These are phyloP conservation scores for Isotomurus palustris DNA, from an alignment of 2,888 invertebrate genomes.

Conservation along the genomic window DNA sequence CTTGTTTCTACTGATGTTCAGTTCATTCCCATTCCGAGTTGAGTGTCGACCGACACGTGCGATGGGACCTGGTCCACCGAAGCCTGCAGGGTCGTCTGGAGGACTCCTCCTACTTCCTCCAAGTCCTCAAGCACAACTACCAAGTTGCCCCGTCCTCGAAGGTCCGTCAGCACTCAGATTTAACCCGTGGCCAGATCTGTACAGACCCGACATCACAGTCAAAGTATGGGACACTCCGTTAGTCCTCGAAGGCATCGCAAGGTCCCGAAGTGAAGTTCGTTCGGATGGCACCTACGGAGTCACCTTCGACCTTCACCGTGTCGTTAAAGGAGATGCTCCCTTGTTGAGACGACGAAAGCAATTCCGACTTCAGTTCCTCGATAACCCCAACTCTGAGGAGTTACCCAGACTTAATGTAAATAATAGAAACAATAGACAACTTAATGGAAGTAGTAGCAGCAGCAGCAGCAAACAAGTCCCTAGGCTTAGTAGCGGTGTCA, in stretches of 20 bases:
- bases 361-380: slow-evolving; percentile 47
- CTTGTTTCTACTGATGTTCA: slow-evolving; percentile 45
- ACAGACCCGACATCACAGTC: slow-evolving; percentile 23
- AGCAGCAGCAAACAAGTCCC: not conserved
- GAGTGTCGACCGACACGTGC: slow-evolving; percentile 44
- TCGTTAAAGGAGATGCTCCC: slow-evolving; percentile 45
- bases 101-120: not conserved
- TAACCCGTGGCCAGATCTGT: slow-evolving; percentile 39
- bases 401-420: slow-evolving; percentile 22
- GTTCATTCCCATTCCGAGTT: slow-evolving; percentile 45
- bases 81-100: not conserved
- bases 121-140: not conserved
- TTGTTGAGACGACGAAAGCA: slow-evolving; percentile 43
- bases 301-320: slow-evolving; percentile 45
- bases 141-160: slow-evolving; percentile 41
- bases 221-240: slow-evolving; percentile 45
- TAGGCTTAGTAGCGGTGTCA: slow-evolving; percentile 1
- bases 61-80: slow-evolving; percentile 41
- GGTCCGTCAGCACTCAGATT: slow-evolving; percentile 27
- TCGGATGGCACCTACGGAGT: slow-evolving; percentile 45
- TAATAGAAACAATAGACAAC: slow-evolving; percentile 16
- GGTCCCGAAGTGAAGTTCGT: slow-evolving; percentile 45
- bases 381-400: slow-evolving; percentile 31
- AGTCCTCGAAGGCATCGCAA: slow-evolving; percentile 44
- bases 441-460: slow-evolving; percentile 11